Evolutionary conservation across 2,113 vertebrate genomes (phyloP).

Genomic region (Proteles cristata): DNA sequence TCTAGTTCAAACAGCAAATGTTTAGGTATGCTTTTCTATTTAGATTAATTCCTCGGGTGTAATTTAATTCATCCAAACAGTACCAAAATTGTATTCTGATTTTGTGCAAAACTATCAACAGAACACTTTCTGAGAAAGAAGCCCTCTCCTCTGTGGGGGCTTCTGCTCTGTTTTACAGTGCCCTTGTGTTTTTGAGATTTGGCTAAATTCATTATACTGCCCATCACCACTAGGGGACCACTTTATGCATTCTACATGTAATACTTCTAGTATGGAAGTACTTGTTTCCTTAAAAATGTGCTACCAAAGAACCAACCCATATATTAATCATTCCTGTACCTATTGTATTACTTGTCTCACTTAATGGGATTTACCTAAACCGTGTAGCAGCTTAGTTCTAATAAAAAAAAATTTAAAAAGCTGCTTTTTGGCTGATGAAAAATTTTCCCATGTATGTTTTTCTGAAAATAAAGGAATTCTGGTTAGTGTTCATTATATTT

Average conservation of each 20-base stretch:
- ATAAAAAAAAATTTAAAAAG: background rate
- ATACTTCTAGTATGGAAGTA: background rate
- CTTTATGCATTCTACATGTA: background rate
- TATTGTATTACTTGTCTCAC: background rate
- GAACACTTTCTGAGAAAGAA: background rate
- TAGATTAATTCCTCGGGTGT: background rate
- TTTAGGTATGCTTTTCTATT: background rate
- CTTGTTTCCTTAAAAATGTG: background rate
- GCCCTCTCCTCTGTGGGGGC: background rate
- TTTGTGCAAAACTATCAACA: constrained; percentile 14
- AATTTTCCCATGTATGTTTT: background rate
- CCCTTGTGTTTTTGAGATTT: background rate
- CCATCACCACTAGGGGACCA: background rate
- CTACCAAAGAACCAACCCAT: background rate
- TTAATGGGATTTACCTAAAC: background rate
- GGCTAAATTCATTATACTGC: background rate
- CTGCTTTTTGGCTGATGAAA: background rate
- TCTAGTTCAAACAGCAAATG: background rate
- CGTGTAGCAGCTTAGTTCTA: background rate
- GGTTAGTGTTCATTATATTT: background rate
- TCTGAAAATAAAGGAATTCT: background rate
- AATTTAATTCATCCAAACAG: background rate
- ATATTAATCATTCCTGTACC: background rate
- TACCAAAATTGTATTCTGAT: constrained; percentile 4
- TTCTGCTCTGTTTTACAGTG: background rate